A percentile compares a stretch with the other conserved stretches of the same genome.
These are phyloP conservation scores for Catajapyx aquilonaris DNA, from an alignment of 1,140 invertebrate genomes.

Conservation along the genomic window DNA sequence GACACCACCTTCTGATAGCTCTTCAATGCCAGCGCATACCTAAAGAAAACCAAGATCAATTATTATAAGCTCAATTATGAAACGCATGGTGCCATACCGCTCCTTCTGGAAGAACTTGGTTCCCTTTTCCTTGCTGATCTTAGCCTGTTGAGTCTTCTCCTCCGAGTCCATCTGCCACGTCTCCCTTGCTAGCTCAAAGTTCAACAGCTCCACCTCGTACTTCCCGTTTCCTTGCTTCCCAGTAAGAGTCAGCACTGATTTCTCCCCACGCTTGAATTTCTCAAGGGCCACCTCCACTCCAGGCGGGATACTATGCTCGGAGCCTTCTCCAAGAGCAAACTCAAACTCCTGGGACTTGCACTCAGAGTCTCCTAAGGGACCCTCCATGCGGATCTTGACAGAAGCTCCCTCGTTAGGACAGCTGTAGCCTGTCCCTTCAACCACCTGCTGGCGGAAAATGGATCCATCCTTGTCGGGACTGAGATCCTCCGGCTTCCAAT, in stretches of 20 bases:
- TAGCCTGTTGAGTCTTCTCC: conserved; percentile 62
- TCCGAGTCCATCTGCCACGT: conserved; percentile 55
- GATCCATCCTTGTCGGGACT: conserved; percentile 60
- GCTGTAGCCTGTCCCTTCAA: conserved; percentile 38
- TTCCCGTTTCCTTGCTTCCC: conserved; percentile 52
- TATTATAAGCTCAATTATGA: conserved; percentile 12
- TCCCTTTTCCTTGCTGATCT: conserved; percentile 72
- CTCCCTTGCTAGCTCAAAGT: conserved; percentile 57
- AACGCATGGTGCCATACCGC: conserved; percentile 6
- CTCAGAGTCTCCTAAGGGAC: conserved; percentile 35
- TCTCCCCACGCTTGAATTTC: conserved; percentile 65
- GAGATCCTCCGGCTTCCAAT: conserved; percentile 71
- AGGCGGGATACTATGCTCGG: conserved; percentile 43
- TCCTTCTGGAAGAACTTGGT: conserved; percentile 63
- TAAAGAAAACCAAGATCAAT: background rate
- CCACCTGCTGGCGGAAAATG: conserved; percentile 49
- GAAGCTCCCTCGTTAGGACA: conserved; percentile 57
- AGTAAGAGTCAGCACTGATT: conserved; percentile 46
- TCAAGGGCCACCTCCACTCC: conserved; percentile 70
- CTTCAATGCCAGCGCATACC: too few species aligned
- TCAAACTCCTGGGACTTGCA: conserved; percentile 58
- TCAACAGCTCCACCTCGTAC: conserved; percentile 59
- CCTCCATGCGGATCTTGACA: conserved; percentile 49
- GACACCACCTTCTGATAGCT: too few species aligned
- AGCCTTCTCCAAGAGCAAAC: conserved; percentile 73